Evolutionary conservation across 2,113 vertebrate genomes (phyloP).

Genomic region (Marcusenius ussheri): DNA sequence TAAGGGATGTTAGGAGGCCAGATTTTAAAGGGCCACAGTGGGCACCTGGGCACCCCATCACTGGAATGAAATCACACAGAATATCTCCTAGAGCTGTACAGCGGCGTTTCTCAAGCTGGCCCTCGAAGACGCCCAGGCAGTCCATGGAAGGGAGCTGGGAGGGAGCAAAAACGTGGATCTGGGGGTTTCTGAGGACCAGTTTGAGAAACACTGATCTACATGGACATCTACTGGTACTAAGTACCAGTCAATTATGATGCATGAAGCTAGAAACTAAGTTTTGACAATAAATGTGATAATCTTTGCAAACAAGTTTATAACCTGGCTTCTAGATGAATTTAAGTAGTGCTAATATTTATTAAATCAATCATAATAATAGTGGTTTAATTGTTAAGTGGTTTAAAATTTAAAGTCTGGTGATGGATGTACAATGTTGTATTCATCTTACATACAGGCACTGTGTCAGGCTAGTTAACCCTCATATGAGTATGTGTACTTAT

Average conservation of each 20-base stretch:
- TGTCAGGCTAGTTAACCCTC: background rate
- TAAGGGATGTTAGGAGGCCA: background rate
- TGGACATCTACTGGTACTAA: background rate
- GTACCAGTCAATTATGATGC: background rate
- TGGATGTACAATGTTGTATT: background rate
- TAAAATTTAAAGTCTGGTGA: background rate
- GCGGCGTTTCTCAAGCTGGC: background rate
- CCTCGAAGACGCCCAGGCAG: background rate
- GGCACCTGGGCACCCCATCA: background rate
- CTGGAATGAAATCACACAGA: background rate
- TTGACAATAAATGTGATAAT: background rate
- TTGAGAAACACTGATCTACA: background rate
- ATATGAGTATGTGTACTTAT: slow-evolving; percentile 18
- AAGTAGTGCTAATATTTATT: background rate
- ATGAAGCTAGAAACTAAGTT: background rate
- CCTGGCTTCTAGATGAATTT: background rate
- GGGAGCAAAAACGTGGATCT: background rate
- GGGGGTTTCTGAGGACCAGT: background rate
- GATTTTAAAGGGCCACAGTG: background rate
- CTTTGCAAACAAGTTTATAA: background rate
- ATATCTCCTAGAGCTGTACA: background rate
- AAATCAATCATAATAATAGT: background rate
- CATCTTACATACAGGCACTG: background rate
- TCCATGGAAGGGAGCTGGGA: background rate
- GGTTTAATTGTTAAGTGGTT: background rate